These are phyloP conservation scores for Pardalotus punctatus DNA, from an alignment of 2,113 vertebrate species.

Conservation along the genomic window DNA sequence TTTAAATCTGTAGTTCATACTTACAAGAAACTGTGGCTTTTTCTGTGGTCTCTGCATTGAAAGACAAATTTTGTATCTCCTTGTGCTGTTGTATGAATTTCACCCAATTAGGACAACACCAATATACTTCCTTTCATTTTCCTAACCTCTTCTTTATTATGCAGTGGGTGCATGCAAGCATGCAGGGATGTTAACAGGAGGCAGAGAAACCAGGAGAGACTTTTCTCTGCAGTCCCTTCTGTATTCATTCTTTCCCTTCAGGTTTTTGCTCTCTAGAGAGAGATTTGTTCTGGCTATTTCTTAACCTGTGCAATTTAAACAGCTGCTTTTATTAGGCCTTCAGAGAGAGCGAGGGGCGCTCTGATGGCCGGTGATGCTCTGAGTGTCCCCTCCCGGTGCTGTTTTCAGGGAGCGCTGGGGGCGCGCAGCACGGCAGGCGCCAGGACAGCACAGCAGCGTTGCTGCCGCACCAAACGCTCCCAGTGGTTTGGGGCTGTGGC, in stretches of 20 bases:
- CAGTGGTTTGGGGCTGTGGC: neutral
- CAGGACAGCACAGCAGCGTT: neutral
- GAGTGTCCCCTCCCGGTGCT: neutral
- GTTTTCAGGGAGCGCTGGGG: neutral
- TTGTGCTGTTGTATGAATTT: neutral
- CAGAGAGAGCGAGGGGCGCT: neutral
- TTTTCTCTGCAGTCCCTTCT: neutral
- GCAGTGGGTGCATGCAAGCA: neutral
- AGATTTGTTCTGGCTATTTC: neutral
- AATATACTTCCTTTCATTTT: neutral
- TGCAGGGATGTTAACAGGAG: neutral
- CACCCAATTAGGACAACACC: neutral
- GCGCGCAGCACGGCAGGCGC: neutral
- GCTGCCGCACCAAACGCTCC: neutral
- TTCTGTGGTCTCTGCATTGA: neutral
- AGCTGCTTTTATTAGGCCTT: neutral
- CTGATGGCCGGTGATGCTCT: neutral
- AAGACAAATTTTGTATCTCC: neutral
- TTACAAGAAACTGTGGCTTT: neutral
- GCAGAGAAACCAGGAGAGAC: neutral
- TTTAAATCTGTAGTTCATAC: neutral
- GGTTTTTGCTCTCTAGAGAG: neutral
- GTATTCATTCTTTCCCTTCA: neutral
- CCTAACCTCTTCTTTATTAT: neutral
- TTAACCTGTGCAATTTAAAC: neutral